These are phyloP conservation scores for Mallateleia sp. DNA, from an alignment of 2,888 invertebrate species.

Conservation along the genomic window DNA sequence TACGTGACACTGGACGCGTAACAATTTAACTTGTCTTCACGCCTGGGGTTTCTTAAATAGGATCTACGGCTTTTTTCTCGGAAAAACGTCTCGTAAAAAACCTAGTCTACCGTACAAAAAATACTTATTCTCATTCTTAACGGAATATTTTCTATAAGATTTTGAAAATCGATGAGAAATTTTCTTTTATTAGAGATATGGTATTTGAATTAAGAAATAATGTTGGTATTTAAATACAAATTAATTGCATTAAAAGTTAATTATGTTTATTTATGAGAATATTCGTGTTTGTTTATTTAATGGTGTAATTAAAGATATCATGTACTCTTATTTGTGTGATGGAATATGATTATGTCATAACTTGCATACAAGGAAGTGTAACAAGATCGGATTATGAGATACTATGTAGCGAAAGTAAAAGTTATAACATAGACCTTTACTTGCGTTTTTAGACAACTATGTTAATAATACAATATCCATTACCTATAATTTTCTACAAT, in stretches of 20 bases:
- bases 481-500: slow-evolving; percentile 33
- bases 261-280: not conserved
- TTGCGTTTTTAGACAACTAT: slow-evolving; percentile 37
- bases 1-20: slow-evolving; percentile 41
- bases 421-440: slow-evolving; percentile 51
- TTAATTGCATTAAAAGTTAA: slow-evolving; percentile 12
- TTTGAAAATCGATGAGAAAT: not conserved
- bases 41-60: slow-evolving; percentile 1
- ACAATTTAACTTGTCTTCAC: slow-evolving; percentile 22
- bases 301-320: slow-evolving; percentile 16
- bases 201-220: too few relatives aligned
- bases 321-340: slow-evolving; percentile 42
- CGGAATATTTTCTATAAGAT: slow-evolving; percentile 5
- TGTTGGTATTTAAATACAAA: not conserved
- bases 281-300: slow-evolving; percentile 34
- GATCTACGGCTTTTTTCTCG: not conserved
- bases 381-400: slow-evolving; percentile 64
- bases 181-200: too few relatives aligned
- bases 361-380: slow-evolving; percentile 58
- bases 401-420: slow-evolving; percentile 52
- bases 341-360: slow-evolving; percentile 54
- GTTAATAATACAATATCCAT: slow-evolving; percentile 39
- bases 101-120: not conserved
- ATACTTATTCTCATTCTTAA: not conserved
- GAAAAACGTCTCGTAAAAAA: too few relatives aligned